Base-by-base conservation (phyloP, 1,140 invertebrate genomes). In the Brachionus sp. region DNA sequence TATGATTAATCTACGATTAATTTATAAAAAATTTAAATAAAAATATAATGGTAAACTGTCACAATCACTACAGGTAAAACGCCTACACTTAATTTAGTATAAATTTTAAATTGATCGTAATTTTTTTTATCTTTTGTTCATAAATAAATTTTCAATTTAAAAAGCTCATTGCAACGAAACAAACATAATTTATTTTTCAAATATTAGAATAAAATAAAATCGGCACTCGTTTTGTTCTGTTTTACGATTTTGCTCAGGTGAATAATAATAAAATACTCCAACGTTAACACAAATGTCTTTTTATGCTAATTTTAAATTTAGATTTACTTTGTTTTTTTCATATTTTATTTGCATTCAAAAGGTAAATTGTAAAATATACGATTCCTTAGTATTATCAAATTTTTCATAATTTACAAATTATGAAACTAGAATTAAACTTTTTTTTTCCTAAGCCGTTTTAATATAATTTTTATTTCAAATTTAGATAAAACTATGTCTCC, bases 301-400 rank as follows among this genome's bases (percentile, higher is more conserved):
- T 70, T 70, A 70, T 70, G 66, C 19, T 70, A 70, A 70, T 70
- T 70, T 37, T 16, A 37, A 37, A 70, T 70, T 19, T 37, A 37
- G 35, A 37, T 70, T 37, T 19, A 39, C 12, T 7, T 23, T 16
- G 10, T 4, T 37, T 13, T 57, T 33, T 37, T 66, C 64, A n/a
- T 37, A 66, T 66, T 66, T 66, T 66, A 37, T 66, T 37, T 37
- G 33, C 25, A 66, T 33, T 29, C 6, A 33, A 33, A 33, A 66
- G 64, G 64, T 66, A 66, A 66, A 66, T 57, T 57, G 50, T 57
- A 57, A 57, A 57, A 19, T 57, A 16, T 50, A 16, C 6, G 44
- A 57, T 23, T 57, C 50, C 50, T 23, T 57, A 57, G 50, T 57
- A 57, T 57, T 19, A 57, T 19, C 19, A 57, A 57, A 57, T 19